A percentile compares a stretch with the other conserved stretches of the same genome.
Conservation (phyloP, 2,888 invertebrate genomes). For the Trichopoda pennipes region DNA sequence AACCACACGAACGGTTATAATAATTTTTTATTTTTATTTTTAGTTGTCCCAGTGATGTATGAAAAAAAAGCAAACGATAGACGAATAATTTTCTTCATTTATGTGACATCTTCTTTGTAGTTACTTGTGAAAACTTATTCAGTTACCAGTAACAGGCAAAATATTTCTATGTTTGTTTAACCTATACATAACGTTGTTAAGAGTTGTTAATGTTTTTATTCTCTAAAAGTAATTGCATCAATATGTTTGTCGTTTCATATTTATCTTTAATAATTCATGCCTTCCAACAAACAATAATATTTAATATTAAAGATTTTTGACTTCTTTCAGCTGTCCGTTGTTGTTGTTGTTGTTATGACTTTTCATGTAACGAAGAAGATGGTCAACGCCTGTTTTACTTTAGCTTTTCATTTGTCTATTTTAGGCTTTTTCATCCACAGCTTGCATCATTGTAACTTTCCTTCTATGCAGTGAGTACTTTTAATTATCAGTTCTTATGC, state of each 20-base stretch:
- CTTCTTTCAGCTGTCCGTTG: constrained; percentile 11
- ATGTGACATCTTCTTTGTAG: constrained; percentile 6
- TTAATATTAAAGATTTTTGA: background rate
- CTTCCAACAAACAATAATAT: background rate
- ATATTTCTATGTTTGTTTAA: background rate
- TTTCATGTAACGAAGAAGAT: constrained; percentile 51
- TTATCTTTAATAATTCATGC: constrained; percentile 29
- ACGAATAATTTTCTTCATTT: background rate
- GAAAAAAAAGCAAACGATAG: background rate
- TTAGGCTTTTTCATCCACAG: constrained; percentile 2
- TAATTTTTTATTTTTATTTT: constrained; percentile 1
- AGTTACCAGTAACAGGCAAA: too few relatives aligned
- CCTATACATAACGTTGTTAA: background rate
- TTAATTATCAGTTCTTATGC: constrained; percentile 20
- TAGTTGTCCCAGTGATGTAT: constrained; percentile 20
- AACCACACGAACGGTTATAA: constrained; percentile 3
- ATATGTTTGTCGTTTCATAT: background rate
- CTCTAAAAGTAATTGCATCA: background rate
- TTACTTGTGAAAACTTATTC: constrained; percentile 14
- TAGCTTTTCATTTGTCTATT: background rate
- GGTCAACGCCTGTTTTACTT: constrained; percentile 26
- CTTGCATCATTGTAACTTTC: background rate
- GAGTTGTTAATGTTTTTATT: background rate
- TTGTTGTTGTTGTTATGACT: constrained; percentile 24
- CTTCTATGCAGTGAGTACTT: constrained; percentile 16